phyloP scores from a whole-genome alignment of 2,113 vertebrate species.

The Sylvicapra grimmia region DNA sequence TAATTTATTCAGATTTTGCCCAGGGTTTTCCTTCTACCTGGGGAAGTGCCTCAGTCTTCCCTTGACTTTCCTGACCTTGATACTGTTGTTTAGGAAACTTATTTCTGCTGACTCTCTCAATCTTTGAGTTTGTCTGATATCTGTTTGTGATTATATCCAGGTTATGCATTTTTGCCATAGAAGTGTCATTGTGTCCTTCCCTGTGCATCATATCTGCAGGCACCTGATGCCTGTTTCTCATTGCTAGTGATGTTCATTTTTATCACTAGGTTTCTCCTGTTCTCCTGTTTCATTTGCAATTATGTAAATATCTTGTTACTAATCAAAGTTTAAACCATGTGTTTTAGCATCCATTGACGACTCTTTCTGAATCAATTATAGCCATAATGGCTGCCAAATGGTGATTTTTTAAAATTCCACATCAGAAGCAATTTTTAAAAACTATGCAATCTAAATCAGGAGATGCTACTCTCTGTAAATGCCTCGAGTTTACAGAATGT shows the following conservation, averaged over 20 bases:
- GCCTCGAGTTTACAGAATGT: neutral
- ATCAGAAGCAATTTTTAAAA: neutral
- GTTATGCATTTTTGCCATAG: neutral
- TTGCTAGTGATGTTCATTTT: neutral
- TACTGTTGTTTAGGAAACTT: neutral
- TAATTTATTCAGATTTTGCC: neutral
- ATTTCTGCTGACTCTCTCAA: neutral
- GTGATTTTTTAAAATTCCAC: neutral
- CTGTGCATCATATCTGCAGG: neutral
- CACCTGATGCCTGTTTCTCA: neutral
- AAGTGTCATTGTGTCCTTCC: neutral
- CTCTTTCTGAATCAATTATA: neutral
- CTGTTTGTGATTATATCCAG: neutral
- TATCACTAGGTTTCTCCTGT: neutral
- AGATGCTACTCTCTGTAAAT: neutral
- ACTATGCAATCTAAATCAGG: neutral
- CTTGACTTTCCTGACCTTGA: neutral
- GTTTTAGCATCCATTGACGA: neutral
- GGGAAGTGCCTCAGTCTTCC: neutral
- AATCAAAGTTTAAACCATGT: neutral
- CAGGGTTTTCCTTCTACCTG: neutral
- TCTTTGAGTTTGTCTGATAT: neutral
- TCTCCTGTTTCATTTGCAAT: neutral
- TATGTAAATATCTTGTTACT: neutral
- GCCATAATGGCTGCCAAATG: neutral